Evolutionary conservation across 2,797 vertebrate genomes (phyloP), one percentile per base, ranked within the genome.

Genomic region (Epinephelus malabaricus): DNA sequence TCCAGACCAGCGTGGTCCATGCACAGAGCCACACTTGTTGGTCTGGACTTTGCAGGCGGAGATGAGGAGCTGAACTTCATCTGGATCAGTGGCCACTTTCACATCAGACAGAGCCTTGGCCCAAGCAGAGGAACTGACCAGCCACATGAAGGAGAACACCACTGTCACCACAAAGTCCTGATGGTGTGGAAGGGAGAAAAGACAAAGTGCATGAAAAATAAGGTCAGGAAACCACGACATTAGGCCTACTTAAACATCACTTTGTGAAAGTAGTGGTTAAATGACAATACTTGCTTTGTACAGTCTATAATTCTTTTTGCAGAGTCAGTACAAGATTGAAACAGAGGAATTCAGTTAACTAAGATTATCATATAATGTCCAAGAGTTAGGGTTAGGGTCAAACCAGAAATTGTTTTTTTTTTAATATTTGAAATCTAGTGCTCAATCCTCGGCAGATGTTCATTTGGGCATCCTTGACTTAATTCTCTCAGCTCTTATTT

Each of bases 81-180:
- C 96, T 1, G 98, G 98, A 86, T 99, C 97, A 0, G 97, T 98
- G 0, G 97, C 97, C 38, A 96, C 68, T 90, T 99, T 99, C 54
- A 99, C 97, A 85, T 99, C 98, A 45, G 98, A 98, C 76, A 99
- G 94, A 85, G 97, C 98, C 92, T 99, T 99, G 17, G 98, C 98
- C 98, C 98, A 99, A 76, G 97, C 96, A 10, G 98, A 99, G 9
- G 98, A 99, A 78, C 98, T 95, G 89, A 99, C 97, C 88, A 99
- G 93, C 98, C 98, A 99, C 96, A 99, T 91, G 95, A 99, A 99
- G 2, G 98, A 99, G 95, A 99, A 99, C 76, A 98, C 97, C 81
- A 99, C 98, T 0, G 98, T 99, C 93, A 99, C 95, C 46, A 99
- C 93, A 91, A 99, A 99, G 92, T 99, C 98, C 98, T 99, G 91